phyloP scores from a whole-genome alignment of 2,888 invertebrate species.

The Apotomis turbidana region DNA sequence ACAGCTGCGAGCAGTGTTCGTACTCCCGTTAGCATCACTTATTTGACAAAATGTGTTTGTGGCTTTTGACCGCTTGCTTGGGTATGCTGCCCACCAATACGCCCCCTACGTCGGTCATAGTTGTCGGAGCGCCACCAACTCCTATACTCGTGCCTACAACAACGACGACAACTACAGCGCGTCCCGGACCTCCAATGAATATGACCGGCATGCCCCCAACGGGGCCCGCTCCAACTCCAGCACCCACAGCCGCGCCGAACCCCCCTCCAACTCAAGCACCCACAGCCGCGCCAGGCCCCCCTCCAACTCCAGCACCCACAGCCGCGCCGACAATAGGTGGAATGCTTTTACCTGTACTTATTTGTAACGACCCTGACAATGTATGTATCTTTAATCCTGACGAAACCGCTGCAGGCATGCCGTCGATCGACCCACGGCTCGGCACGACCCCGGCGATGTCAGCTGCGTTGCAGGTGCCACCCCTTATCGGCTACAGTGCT shows the following conservation, averaged over 20 bases:
- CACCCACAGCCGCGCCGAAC: slow-evolving; percentile 46
- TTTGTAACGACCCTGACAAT: slow-evolving; percentile 73
- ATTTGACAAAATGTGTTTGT: slow-evolving; percentile 69
- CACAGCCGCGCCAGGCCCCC: slow-evolving; percentile 47
- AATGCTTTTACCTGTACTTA: slow-evolving; percentile 65
- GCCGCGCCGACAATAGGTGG: slow-evolving; percentile 57
- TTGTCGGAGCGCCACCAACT: slow-evolving; percentile 68
- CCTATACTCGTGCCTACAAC: slow-evolving; percentile 73
- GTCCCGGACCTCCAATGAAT: slow-evolving; percentile 25
- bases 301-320: slow-evolving; percentile 48
- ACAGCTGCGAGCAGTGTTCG: slow-evolving; percentile 47
- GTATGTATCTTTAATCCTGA: slow-evolving; percentile 77
- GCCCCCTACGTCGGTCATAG: slow-evolving; percentile 59
- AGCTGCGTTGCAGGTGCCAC: slow-evolving; percentile 62
- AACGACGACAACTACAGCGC: slow-evolving; percentile 42
- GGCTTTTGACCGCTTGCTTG: slow-evolving; percentile 78
- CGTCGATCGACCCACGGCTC: slow-evolving; percentile 76
- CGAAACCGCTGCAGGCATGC: slow-evolving; percentile 71
- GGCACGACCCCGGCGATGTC: slow-evolving; percentile 71
- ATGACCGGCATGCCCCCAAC: slow-evolving; percentile 27
- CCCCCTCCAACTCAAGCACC: slow-evolving; percentile 41
- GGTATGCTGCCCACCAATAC: slow-evolving; percentile 70
- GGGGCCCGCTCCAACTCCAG: slow-evolving; percentile 41
- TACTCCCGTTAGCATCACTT: slow-evolving; percentile 42
- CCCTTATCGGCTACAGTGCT: slow-evolving; percentile 65